Conservation (phyloP, 2,113 vertebrate genomes). For the Chamaetylas fuelleborni region DNA sequence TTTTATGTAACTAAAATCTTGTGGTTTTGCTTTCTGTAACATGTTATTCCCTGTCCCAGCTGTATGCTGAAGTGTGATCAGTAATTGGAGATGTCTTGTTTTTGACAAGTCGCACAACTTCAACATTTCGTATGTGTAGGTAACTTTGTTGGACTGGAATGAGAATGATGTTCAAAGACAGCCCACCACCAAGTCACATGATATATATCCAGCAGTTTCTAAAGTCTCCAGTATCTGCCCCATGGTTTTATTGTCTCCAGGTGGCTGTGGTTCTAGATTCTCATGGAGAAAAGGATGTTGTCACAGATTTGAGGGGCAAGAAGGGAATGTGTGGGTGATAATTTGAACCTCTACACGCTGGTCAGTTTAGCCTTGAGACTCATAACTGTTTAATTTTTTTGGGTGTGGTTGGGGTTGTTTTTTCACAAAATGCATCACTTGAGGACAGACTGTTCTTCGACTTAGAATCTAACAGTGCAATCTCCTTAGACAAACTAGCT, state of each 20-base stretch:
- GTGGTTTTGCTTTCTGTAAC: slow-evolving; percentile 71
- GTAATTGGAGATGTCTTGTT: slow-evolving; percentile 57
- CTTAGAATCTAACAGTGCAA: background rate
- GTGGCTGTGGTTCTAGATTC: background rate
- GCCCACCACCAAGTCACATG: background rate
- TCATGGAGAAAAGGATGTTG: background rate
- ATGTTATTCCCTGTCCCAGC: slow-evolving; percentile 61
- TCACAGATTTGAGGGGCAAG: background rate
- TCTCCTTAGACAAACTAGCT: slow-evolving; percentile 1
- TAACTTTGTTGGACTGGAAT: slow-evolving; percentile 49
- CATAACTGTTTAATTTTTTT: background rate
- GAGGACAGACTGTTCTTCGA: background rate
- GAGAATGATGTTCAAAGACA: slow-evolving; percentile 30
- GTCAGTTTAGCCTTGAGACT: slow-evolving; percentile 8
- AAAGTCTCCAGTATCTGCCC: background rate
- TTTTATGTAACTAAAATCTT: slow-evolving; percentile 72
- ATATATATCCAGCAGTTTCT: slow-evolving; percentile 22
- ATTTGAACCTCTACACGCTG: background rate
- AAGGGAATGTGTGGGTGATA: background rate
- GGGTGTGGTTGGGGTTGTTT: background rate
- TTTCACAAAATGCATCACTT: background rate
- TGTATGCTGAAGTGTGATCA: slow-evolving; percentile 58
- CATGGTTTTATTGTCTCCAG: slow-evolving; percentile 33
- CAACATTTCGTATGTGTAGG: slow-evolving; percentile 41
- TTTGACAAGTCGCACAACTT: slow-evolving; percentile 65